Conservation (phyloP, 2,888 invertebrate genomes). For the Troilus luridus region DNA sequence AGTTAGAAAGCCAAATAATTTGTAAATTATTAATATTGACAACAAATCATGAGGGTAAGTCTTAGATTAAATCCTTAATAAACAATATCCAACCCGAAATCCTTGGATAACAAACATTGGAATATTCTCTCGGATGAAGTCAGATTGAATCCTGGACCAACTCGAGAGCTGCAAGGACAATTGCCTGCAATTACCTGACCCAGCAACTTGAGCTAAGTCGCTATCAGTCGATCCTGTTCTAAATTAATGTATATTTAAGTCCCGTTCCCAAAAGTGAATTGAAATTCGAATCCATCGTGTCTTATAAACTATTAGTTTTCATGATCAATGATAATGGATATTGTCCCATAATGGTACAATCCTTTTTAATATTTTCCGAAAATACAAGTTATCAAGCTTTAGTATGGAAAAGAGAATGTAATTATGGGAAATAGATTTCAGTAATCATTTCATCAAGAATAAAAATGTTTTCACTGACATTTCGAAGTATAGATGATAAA, state of each 20-base stretch:
- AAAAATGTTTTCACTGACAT: no score
- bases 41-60: neutral
- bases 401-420: no score
- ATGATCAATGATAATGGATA: neutral
- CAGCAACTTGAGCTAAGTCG: neutral
- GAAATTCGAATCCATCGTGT: neutral
- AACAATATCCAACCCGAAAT: neutral
- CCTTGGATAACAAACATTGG: neutral
- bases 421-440: no score
- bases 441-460: no score
- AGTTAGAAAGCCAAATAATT: no score
- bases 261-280: neutral
- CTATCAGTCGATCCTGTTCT: neutral
- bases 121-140: neutral
- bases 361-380: no score
- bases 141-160: neutral
- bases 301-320: neutral
- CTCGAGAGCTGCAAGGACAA: neutral
- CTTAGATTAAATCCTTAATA: neutral
- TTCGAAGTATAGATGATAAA: no score
- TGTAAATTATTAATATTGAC: neutral
- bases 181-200: constrained; percentile 7
- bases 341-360: no score
- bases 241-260: neutral
- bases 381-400: no score